A percentile compares a stretch with the other conserved stretches of the same genome.
Evolutionary conservation across 2,113 vertebrate genomes (phyloP).

Genomic region (Arenaria interpres): DNA sequence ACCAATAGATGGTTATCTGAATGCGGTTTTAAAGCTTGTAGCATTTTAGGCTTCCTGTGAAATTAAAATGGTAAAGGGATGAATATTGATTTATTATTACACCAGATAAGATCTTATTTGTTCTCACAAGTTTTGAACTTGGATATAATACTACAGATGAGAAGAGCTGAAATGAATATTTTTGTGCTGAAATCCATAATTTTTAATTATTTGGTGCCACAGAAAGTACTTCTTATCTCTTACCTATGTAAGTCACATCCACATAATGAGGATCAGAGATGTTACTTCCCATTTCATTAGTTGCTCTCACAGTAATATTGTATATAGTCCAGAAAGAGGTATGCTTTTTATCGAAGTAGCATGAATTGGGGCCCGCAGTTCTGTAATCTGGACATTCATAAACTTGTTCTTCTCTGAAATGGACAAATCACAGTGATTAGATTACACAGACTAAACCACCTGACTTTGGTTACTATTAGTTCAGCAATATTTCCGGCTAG

Average conservation of each 20-base stretch:
- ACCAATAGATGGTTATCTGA: neutral
- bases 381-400: slow-evolving; percentile 90
- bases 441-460: neutral
- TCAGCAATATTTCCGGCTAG: neutral
- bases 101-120: neutral
- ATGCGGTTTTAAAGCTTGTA: slow-evolving; percentile 1
- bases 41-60: neutral
- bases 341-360: slow-evolving; percentile 90
- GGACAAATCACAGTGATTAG: slow-evolving; percentile 24
- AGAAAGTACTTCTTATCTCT: neutral
- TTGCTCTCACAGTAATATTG: slow-evolving; percentile 87
- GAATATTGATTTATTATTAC: neutral
- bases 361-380: slow-evolving; percentile 87
- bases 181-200: neutral
- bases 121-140: neutral
- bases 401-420: slow-evolving; percentile 76
- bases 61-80: neutral
- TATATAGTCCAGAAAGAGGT: slow-evolving; percentile 91
- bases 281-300: slow-evolving; percentile 83
- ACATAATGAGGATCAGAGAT: slow-evolving; percentile 82
- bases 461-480: neutral
- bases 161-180: neutral
- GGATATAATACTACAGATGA: neutral
- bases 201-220: neutral
- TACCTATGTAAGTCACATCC: slow-evolving; percentile 90